These are phyloP conservation scores for Gisinianus flammeolus DNA, from an alignment of 2,888 invertebrate species.

Conservation along the genomic window DNA sequence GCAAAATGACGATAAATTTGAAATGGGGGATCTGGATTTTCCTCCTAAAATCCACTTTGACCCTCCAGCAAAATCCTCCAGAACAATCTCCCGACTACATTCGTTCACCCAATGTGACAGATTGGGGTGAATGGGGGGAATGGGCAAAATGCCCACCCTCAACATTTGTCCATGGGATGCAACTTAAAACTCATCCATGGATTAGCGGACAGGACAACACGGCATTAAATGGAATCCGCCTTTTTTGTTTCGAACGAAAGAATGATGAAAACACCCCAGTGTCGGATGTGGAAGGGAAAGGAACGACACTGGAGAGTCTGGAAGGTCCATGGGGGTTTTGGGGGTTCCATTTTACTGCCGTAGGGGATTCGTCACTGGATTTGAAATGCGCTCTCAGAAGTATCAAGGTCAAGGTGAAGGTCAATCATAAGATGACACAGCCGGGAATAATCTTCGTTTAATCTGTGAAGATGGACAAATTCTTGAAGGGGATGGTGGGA, in stretches of 20 bases:
- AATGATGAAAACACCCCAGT: background rate
- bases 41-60: no score
- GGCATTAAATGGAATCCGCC: conserved; percentile 48
- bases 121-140: conserved; percentile 50
- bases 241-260: conserved; percentile 42
- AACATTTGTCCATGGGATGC: conserved; percentile 47
- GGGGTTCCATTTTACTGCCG: no score
- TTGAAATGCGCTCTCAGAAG: conserved; percentile 49
- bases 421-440: no score
- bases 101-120: conserved; percentile 44
- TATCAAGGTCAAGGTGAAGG: conserved; percentile 27
- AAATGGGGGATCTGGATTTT: no score
- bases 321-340: conserved; percentile 40
- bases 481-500: conserved; percentile 45
- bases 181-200: no score
- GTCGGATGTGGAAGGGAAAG: conserved; percentile 19
- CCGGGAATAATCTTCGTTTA: conserved; percentile 44
- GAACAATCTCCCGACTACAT: no score
- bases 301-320: conserved; percentile 41
- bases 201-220: conserved; percentile 44
- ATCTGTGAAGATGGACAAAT: conserved; percentile 37
- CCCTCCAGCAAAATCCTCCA: no score
- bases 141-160: conserved; percentile 45
- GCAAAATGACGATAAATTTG: no score
- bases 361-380: conserved; percentile 46